Evolutionary conservation across 2,888 invertebrate genomes (phyloP), one percentile per base, ranked within the genome.

Genomic region (Therioaphis trifolii): DNA sequence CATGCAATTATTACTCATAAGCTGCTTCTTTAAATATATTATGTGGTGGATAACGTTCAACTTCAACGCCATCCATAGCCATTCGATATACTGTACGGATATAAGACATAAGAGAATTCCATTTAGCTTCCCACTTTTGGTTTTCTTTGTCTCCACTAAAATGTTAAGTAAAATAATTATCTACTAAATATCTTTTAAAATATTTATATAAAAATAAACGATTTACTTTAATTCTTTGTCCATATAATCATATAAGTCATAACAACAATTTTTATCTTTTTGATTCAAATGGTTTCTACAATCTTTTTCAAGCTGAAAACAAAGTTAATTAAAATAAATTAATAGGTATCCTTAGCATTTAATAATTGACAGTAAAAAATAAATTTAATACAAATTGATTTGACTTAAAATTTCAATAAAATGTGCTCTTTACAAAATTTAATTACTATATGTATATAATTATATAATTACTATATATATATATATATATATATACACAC

Each of bases 21-120:
- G 89, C 88, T 18, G 88, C 87, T 61, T 88, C 88, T 84, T 87
- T 88, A 74, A 88, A 82, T n/a, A 66, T 63, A 52, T 74, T 87
- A 78, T 86, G 85, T n/a, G 86, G 84, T 74, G 86, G 85, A 66
- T 85, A 86, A 9, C 76, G 68, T 27, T 86, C 85, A n/a, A 86
- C 78, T 46, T 79, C 86, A 46, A 84, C 85, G 40, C 86, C 87
- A 85, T 87, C 86, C 86, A 87, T 86, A 61, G 87, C 86, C 85
- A 88, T 87, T 35, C 88, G 85, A 86, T 89, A 89, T 69, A 89
- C 87, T 69, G 87, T 87, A 58, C 88, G 87, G 7, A 90, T 88
- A 79, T 88, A 88, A 4, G 63, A 61, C 63, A 82, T 82, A 35
- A 82, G 63, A 40, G 74, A 72, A 52, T 63, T 74, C 82, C 82